phyloP scores from a whole-genome alignment of 2,797 vertebrate genomes.

The Neopelma chrysocephalum region DNA sequence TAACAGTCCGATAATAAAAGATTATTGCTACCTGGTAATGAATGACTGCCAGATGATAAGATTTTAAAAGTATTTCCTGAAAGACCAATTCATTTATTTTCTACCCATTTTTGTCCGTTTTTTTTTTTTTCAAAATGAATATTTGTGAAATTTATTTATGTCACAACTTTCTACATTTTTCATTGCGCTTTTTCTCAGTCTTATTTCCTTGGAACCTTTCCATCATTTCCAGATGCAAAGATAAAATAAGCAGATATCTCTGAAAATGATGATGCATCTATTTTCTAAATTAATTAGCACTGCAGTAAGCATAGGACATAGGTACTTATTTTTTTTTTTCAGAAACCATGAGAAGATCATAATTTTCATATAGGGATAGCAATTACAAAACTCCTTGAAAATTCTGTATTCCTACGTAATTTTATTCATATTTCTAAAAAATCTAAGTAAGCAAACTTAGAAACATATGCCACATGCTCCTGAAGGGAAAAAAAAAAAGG shows the following conservation, averaged over 20 bases:
- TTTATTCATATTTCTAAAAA: neutral
- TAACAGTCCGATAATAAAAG: conserved; percentile 43
- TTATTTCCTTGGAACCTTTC: conserved; percentile 39
- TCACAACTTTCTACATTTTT: conserved; percentile 15
- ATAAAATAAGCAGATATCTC: conserved; percentile 36
- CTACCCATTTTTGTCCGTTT: neutral
- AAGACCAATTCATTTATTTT: conserved; percentile 56
- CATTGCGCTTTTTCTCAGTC: neutral
- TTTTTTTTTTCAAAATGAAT: neutral
- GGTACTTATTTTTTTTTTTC: neutral
- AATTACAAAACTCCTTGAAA: neutral
- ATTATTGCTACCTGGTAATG: conserved; percentile 40
- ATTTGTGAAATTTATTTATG: conserved; percentile 29
- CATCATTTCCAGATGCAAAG: conserved; percentile 32
- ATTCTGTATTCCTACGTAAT: neutral
- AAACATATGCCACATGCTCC: neutral
- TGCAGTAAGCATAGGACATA: neutral
- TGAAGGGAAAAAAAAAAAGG: neutral
- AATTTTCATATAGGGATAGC: neutral
- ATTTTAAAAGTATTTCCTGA: conserved; percentile 21
- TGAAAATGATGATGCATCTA: conserved; percentile 30
- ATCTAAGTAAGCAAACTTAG: neutral
- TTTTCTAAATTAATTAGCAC: conserved; percentile 24
- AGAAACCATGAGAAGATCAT: neutral
- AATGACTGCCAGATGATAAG: conserved; percentile 31